phyloP scores from a whole-genome alignment of 2,797 vertebrate species.

The Cyclura pinguis region DNA sequence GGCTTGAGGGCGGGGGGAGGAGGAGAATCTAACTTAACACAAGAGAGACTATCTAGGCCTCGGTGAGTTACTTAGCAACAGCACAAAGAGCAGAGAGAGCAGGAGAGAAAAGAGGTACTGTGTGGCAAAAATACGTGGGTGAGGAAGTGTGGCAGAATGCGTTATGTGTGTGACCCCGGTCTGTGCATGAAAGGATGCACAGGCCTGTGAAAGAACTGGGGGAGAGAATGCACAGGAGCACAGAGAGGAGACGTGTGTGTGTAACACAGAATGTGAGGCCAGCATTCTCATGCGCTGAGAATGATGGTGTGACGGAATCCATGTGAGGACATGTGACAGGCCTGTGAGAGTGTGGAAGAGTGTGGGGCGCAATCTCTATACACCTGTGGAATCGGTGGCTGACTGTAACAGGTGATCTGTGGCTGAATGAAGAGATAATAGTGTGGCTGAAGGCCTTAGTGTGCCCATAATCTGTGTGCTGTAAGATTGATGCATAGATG shows the following conservation, averaged over 20 bases:
- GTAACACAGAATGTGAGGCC: background rate
- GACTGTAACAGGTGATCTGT: too few relatives aligned
- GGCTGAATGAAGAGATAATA: background rate
- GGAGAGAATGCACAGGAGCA: background rate
- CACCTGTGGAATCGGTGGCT: background rate
- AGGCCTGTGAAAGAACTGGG: background rate
- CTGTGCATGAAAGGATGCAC: background rate
- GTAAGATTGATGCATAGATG: too few relatives aligned
- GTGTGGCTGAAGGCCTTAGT: too few relatives aligned
- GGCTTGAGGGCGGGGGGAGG: background rate
- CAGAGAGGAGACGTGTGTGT: background rate
- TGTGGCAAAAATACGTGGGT: slow-evolving; percentile 69
- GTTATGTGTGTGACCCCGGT: slow-evolving; percentile 38
- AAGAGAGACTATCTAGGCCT: slow-evolving; percentile 73
- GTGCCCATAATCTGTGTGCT: background rate
- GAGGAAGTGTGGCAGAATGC: slow-evolving; percentile 76
- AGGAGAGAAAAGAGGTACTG: slow-evolving; percentile 49
- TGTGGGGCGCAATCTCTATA: too few relatives aligned
- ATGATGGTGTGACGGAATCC: slow-evolving; percentile 63
- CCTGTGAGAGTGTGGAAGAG: background rate
- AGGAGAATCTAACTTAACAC: slow-evolving; percentile 64
- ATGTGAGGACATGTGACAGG: too few relatives aligned
- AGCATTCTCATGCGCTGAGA: background rate
- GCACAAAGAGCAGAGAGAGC: slow-evolving; percentile 71
- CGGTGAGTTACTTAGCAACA: slow-evolving; percentile 76